Conservation (phyloP, 2,113 vertebrate genomes). For the Xiphias gladius region DNA sequence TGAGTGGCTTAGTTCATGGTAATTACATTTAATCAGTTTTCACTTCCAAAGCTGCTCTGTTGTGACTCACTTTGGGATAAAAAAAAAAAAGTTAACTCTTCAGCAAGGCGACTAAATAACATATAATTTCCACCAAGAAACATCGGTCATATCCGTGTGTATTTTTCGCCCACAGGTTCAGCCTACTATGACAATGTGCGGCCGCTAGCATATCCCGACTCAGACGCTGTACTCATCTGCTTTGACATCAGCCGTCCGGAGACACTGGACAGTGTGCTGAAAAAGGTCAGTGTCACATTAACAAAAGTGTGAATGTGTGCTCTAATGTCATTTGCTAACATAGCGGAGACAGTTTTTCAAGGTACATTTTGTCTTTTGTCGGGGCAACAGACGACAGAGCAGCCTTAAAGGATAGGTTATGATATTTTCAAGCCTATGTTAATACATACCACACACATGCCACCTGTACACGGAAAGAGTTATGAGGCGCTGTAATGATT, state of each 20-base stretch:
- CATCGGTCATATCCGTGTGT: slow-evolving; percentile 27
- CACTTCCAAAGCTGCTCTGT: slow-evolving; percentile 37
- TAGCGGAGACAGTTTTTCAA: background rate
- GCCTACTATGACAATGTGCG: slow-evolving; percentile 82
- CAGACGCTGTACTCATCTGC: slow-evolving; percentile 82
- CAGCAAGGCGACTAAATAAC: slow-evolving; percentile 28
- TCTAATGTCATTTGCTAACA: slow-evolving; percentile 4
- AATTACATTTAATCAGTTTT: slow-evolving; percentile 69
- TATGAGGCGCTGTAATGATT: background rate
- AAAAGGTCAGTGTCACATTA: slow-evolving; percentile 78
- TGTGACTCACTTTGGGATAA: slow-evolving; percentile 51
- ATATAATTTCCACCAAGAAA: slow-evolving; percentile 28
- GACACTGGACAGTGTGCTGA: slow-evolving; percentile 80
- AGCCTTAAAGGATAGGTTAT: background rate
- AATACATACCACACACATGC: background rate
- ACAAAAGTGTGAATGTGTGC: slow-evolving; percentile 32
- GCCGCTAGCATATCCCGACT: slow-evolving; percentile 78
- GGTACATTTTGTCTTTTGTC: slow-evolving; percentile 5
- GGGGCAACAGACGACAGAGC: background rate
- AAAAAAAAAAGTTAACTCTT: slow-evolving; percentile 32
- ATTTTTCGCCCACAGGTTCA: slow-evolving; percentile 67
- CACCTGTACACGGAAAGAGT: background rate
- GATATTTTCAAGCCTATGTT: background rate
- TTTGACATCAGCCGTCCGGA: slow-evolving; percentile 83
- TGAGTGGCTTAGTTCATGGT: slow-evolving; percentile 37